Base-by-base conservation (phyloP, 2,797 vertebrate species). In the Holocentrus rufus region DNA sequence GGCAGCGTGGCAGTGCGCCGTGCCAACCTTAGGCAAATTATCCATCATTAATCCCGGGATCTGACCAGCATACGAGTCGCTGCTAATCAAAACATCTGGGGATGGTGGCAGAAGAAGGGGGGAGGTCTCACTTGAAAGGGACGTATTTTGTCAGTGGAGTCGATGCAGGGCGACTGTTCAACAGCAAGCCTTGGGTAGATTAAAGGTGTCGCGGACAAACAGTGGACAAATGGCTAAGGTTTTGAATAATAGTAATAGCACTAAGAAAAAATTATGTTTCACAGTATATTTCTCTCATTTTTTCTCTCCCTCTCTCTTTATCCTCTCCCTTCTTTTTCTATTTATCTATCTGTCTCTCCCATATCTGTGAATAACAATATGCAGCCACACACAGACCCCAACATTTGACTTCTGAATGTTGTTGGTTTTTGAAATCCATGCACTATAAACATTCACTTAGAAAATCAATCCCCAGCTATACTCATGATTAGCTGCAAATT, bases 21-120 rank as follows among this genome's bases (percentile, higher is more conserved):
- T 93, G 95, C 96, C 97, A 96, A 98, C 96, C 96, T 95, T 94
- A 91, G 96, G 97, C 97, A 99, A 98, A 99, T 99, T 98, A 98
- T 96, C 97, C 95, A 92, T 98, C 98, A 99, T 98, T 99, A 99
- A 97, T 98, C 96, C 97, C 93, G 85, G 93, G 95, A 97, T 98
- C 97, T 98, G 98, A 99, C 97, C 97, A 93, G 97, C 96, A 97
- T 97, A 96, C 94, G 82, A 96, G 94, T 90, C 93, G 92, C 92
- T 93, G 90, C 95, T 98, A 96, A 97, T 97, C 96, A 96, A 97
- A 98, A 96, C 95, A 97, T 96, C 95, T 97, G 95, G 93, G 88
- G 91, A 89, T 81, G 86, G 88, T 89, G 87, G 93, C 89, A 92
- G 81, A 89, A 88, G 83, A 88, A 83, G 75, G 83, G 85, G 87